Conservation (phyloP, 2,113 vertebrate species). For the Cyphomyrus discorhynchus region DNA sequence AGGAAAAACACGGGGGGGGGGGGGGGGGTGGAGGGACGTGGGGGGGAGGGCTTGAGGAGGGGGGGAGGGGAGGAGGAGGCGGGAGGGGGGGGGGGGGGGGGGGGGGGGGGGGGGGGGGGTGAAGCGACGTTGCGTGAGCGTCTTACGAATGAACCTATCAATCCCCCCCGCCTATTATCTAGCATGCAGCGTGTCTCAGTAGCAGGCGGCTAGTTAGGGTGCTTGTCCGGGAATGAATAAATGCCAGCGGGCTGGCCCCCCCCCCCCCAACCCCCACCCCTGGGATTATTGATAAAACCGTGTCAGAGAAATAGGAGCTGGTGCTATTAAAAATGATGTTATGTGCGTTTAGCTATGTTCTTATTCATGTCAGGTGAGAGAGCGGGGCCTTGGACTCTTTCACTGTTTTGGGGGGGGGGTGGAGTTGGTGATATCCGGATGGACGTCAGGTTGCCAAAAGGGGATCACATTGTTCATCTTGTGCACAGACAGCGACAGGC, state of each 20-base stretch:
- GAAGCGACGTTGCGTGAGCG: slow-evolving; percentile 49
- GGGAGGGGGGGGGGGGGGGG: no score
- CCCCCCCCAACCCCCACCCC: neutral
- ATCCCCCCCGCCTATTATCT: slow-evolving; percentile 68
- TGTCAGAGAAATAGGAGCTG: slow-evolving; percentile 61
- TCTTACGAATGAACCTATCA: slow-evolving; percentile 71
- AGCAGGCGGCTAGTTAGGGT: slow-evolving; percentile 68
- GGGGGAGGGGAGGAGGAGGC: slow-evolving; percentile 21
- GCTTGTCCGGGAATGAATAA: slow-evolving; percentile 74
- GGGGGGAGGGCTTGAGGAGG: slow-evolving; percentile 23
- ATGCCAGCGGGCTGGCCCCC: slow-evolving; percentile 41
- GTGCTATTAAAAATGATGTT: slow-evolving; percentile 59
- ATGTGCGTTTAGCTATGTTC: slow-evolving; percentile 48
- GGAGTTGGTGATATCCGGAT: neutral
- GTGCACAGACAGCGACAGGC: neutral
- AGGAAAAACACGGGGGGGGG: slow-evolving; percentile 29
- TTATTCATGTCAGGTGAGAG: slow-evolving; percentile 55
- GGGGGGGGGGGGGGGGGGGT: slow-evolving; percentile 25
- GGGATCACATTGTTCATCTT: neutral
- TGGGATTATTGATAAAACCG: slow-evolving; percentile 69
- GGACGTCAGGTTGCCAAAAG: neutral
- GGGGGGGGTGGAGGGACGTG: no score
- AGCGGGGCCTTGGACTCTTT: slow-evolving; percentile 14
- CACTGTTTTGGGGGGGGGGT: neutral
- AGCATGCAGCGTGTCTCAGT: slow-evolving; percentile 59